These are phyloP conservation scores for Cranoglanis bouderius DNA, from an alignment of 2,113 vertebrate species.

Conservation along the genomic window DNA sequence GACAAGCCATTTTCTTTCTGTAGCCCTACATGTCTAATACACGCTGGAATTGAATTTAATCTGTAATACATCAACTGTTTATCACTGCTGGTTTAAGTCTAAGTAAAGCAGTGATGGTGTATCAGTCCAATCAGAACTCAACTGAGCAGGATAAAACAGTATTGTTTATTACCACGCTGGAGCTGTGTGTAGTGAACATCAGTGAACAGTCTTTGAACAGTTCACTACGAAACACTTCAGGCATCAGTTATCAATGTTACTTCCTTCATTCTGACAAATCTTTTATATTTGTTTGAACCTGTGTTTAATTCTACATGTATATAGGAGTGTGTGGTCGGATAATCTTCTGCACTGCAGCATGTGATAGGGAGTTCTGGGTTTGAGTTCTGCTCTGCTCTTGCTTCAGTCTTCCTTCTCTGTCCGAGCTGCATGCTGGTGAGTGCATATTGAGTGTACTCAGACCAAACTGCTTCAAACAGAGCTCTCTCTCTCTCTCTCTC, in stretches of 20 bases:
- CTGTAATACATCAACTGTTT: slow-evolving; percentile 65
- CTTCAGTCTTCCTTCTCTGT: not conserved
- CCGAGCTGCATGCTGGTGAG: not conserved
- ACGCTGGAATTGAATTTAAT: slow-evolving; percentile 65
- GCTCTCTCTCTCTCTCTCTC: not conserved
- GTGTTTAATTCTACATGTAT: not conserved
- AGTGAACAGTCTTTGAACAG: slow-evolving; percentile 22
- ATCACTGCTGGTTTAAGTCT: slow-evolving; percentile 18
- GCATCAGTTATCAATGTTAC: slow-evolving; percentile 24
- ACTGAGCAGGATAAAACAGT: slow-evolving; percentile 56
- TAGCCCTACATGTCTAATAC: slow-evolving; percentile 57
- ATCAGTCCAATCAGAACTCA: slow-evolving; percentile 64
- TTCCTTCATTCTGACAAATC: slow-evolving; percentile 24
- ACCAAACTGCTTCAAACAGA: not conserved
- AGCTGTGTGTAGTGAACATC: slow-evolving; percentile 48
- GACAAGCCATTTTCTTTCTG: slow-evolving; percentile 59
- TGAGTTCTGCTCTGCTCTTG: slow-evolving; percentile 9
- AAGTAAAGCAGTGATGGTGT: slow-evolving; percentile 58
- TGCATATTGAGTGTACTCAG: not conserved
- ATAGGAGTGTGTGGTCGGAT: not conserved
- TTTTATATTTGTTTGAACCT: not conserved
- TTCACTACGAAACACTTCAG: not conserved
- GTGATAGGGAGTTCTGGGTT: slow-evolving; percentile 20
- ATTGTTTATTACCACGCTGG: slow-evolving; percentile 61
- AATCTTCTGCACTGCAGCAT: slow-evolving; percentile 23